phyloP scores from a whole-genome alignment of 2,113 vertebrate species.

The Proterorhinus semilunaris region DNA sequence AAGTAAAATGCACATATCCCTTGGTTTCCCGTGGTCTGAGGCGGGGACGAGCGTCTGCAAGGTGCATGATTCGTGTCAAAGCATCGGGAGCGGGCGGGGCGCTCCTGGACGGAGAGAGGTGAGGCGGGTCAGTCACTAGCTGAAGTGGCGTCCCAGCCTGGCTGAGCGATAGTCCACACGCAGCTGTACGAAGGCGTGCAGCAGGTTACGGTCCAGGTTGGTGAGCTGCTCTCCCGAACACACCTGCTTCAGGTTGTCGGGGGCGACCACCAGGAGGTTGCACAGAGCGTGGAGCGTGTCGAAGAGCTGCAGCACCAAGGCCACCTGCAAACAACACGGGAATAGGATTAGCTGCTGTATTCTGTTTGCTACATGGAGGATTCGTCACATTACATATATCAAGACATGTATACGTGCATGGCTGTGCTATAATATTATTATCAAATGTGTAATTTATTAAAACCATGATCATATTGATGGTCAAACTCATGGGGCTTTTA shows the following conservation, averaged over 20 bases:
- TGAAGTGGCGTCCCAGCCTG: conserved; percentile 96
- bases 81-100: conserved; percentile 1
- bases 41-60: conserved; percentile 41
- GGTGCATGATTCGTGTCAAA: conserved; percentile 47
- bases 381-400: too few species aligned
- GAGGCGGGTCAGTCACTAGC: conserved; percentile 74
- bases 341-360: not conserved
- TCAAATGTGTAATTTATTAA: too few species aligned
- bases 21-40: conserved; percentile 39
- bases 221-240: conserved; percentile 98
- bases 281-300: conserved; percentile 98
- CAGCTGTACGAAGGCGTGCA: conserved; percentile 97
- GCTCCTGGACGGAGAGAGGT: conserved; percentile 67
- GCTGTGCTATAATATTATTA: too few species aligned
- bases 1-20: conserved; percentile 65
- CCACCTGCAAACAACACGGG: conserved; percentile 78
- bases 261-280: conserved; percentile 97
- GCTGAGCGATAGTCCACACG: conserved; percentile 94
- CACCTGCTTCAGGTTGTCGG: conserved; percentile 98
- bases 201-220: conserved; percentile 96
- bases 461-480: too few species aligned
- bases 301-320: conserved; percentile 95
- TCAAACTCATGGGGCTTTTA: too few species aligned
- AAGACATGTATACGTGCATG: too few species aligned
- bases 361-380: too few species aligned